These are phyloP conservation scores for Thalpophila matura DNA, from an alignment of 2,888 invertebrate species.

Conservation along the genomic window DNA sequence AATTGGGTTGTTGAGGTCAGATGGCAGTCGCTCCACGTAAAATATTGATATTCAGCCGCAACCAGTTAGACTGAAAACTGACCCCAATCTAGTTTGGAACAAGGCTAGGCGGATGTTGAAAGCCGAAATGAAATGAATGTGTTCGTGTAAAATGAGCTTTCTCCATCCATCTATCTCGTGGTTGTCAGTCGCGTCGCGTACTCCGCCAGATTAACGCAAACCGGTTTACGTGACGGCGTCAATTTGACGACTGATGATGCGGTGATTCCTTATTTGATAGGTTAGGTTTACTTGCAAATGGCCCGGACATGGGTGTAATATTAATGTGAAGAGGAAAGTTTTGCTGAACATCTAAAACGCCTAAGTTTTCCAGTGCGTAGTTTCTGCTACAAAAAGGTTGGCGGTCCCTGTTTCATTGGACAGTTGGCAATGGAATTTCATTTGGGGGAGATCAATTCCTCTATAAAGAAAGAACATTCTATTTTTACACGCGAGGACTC, in stretches of 20 bases:
- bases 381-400: conserved; percentile 13
- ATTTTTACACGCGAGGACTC: background rate
- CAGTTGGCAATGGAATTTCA: conserved; percentile 30
- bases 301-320: conserved; percentile 39
- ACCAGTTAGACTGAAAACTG: too few relatives aligned
- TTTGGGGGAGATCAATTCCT: conserved; percentile 9
- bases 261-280: conserved; percentile 59
- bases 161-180: background rate
- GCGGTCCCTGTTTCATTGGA: conserved; percentile 22
- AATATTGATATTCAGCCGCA: too few relatives aligned
- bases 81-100: too few relatives aligned
- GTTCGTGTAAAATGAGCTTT: background rate
- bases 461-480: conserved; percentile 6
- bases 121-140: too few relatives aligned
- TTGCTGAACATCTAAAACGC: conserved; percentile 43
- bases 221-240: conserved; percentile 64
- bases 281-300: conserved; percentile 56
- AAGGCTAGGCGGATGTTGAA: too few relatives aligned
- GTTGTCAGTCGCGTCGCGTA: conserved; percentile 44
- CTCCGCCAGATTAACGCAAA: conserved; percentile 62
- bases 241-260: conserved; percentile 61
- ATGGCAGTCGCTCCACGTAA: too few relatives aligned
- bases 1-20: too few relatives aligned
- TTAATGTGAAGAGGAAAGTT: conserved; percentile 43
- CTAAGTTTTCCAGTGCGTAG: conserved; percentile 26